Percentiles rank a stretch among this genome's conserved stretches.
Conservation (phyloP, 2,888 invertebrate genomes). For the Conchocele bisecta region DNA sequence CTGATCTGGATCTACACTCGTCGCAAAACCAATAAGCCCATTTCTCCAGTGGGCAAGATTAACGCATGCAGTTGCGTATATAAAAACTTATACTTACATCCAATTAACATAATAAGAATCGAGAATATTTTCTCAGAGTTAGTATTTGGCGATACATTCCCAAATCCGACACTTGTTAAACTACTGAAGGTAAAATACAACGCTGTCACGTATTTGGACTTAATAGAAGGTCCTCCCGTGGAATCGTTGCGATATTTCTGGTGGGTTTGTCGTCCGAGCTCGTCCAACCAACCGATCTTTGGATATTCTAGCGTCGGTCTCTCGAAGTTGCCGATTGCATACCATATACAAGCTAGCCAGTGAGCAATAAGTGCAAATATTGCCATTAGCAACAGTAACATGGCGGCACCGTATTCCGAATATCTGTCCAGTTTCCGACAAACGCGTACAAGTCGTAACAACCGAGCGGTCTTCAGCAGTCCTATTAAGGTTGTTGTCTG, state of each 20-base stretch:
- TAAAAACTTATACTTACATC: slow-evolving; percentile 88
- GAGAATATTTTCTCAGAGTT: slow-evolving; percentile 98
- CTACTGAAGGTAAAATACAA: slow-evolving; percentile 99
- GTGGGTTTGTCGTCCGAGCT: slow-evolving; percentile 95
- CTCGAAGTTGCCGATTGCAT: slow-evolving; percentile 93
- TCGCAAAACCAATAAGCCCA: no score
- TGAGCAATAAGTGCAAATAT: slow-evolving; percentile 99
- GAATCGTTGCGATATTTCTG: slow-evolving; percentile 90
- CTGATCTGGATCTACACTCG: no score
- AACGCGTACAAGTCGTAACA: slow-evolving; percentile 96
- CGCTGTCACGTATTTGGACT: slow-evolving; percentile 93
- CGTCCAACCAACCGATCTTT: slow-evolving; percentile 98
- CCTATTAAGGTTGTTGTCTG: slow-evolving; percentile 99
- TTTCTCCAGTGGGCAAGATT: no score
- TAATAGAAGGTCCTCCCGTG: slow-evolving; percentile 87
- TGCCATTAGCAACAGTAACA: slow-evolving; percentile 95
- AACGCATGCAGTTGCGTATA: no score
- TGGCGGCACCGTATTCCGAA: slow-evolving; percentile 99
- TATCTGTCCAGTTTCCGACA: slow-evolving; percentile 99
- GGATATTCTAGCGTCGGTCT: slow-evolving; percentile 88
- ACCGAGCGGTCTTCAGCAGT: slow-evolving; percentile 97
- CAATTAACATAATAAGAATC: slow-evolving; percentile 98
- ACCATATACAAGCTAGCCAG: slow-evolving; percentile 99
- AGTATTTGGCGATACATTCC: slow-evolving; percentile 92
- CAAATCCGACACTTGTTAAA: slow-evolving; percentile 95